phyloP scores from a whole-genome alignment of 2,113 vertebrate species.

The Furnarius figulus region DNA sequence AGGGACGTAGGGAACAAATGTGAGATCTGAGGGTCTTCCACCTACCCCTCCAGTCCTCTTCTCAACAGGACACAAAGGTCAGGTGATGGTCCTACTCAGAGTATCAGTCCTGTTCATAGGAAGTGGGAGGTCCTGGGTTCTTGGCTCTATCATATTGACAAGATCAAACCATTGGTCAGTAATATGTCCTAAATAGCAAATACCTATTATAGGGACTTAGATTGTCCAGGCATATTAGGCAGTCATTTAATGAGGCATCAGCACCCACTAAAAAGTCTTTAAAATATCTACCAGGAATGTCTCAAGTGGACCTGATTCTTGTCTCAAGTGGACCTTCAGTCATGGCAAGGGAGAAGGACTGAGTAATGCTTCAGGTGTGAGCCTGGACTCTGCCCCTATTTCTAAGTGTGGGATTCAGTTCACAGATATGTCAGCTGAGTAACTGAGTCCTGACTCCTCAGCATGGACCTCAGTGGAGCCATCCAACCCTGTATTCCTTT shows the following conservation, averaged over 20 bases:
- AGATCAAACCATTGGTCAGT: neutral
- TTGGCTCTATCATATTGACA: neutral
- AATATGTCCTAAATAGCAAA: neutral
- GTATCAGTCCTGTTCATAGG: neutral
- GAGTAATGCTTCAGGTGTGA: neutral
- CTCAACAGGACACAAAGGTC: neutral
- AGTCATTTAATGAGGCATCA: neutral
- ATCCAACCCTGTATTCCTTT: neutral
- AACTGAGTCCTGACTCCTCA: neutral
- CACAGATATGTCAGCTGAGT: neutral
- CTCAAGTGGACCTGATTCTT: neutral
- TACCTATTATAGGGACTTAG: neutral
- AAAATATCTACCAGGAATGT: neutral
- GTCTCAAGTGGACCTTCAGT: neutral
- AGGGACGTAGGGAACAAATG: neutral
- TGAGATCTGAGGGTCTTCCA: neutral
- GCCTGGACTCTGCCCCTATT: neutral
- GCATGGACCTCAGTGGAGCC: neutral
- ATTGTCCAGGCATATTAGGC: neutral
- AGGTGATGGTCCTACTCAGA: neutral
- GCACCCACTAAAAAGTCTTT: neutral
- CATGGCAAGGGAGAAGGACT: neutral
- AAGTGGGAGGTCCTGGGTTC: neutral
- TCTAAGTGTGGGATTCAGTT: neutral
- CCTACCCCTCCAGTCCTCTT: neutral